Conservation (phyloP, 2,113 vertebrate species). For the Gallinago jamesoni region DNA sequence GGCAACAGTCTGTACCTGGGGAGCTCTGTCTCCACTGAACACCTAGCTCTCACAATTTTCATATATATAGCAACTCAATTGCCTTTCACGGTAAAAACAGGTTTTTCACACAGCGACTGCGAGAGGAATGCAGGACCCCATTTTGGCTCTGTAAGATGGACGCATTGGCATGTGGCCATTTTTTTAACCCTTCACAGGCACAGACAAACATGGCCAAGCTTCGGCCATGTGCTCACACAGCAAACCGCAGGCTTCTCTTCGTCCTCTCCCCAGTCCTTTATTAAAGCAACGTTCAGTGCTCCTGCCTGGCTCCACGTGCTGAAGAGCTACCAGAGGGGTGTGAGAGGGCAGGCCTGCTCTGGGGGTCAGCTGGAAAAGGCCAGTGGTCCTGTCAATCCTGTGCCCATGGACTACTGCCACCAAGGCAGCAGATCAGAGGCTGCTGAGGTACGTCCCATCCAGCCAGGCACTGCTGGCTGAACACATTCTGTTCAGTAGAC, state of each 20-base stretch:
- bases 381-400: background rate
- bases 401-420: background rate
- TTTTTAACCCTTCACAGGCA: background rate
- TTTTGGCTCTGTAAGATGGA: background rate
- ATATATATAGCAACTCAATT: background rate
- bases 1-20: background rate
- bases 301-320: background rate
- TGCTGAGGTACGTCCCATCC: background rate
- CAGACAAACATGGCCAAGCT: accelerated
- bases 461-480: background rate
- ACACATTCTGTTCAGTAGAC: background rate
- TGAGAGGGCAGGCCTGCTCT: background rate
- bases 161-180: background rate
- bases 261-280: background rate
- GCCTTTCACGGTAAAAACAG: background rate
- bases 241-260: background rate
- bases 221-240: accelerated
- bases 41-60: background rate
- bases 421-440: background rate
- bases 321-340: background rate
- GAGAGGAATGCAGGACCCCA: background rate
- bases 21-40: background rate
- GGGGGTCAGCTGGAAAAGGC: background rate
- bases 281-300: background rate
- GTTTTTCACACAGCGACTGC: background rate